Conservation (phyloP, 2,797 vertebrate genomes). For the Lutjanus campechanus region DNA sequence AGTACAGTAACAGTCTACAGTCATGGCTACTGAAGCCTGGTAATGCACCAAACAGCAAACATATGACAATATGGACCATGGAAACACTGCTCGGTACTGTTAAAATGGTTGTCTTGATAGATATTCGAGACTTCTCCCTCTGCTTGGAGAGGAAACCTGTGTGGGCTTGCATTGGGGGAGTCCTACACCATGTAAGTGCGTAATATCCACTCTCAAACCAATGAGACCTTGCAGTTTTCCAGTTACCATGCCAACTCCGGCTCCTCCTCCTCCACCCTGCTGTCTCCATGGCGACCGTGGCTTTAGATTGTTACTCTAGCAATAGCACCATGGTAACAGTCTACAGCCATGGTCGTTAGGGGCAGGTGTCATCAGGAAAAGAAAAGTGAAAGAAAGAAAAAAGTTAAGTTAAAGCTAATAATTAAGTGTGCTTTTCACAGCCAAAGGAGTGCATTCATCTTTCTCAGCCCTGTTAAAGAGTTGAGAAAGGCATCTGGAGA, state of each 20-base stretch:
- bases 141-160: conserved; percentile 69
- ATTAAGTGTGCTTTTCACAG: not conserved
- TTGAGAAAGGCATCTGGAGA: too few relatives aligned
- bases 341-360: conserved; percentile 99
- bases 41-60: conserved; percentile 67
- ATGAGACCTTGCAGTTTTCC: conserved; percentile 78
- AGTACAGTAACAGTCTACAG: conserved; percentile 99
- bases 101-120: conserved; percentile 47
- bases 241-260: conserved; percentile 87
- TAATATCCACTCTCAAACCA: conserved; percentile 73
- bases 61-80: conserved; percentile 24
- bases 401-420: not conserved
- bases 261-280: conserved; percentile 78
- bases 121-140: conserved; percentile 27
- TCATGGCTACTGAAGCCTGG: conserved; percentile 99
- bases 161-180: conserved; percentile 82
- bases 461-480: too few relatives aligned
- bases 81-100: not conserved
- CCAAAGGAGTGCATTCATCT: too few relatives aligned
- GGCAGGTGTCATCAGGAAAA: conserved; percentile 80
- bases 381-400: conserved; percentile 2
- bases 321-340: conserved; percentile 96
- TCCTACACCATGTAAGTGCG: conserved; percentile 73
- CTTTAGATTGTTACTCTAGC: conserved; percentile 99
- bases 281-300: conserved; percentile 99